These are phyloP conservation scores for Pseudoatta argentina DNA, from an alignment of 1,140 invertebrate species.

Conservation along the genomic window DNA sequence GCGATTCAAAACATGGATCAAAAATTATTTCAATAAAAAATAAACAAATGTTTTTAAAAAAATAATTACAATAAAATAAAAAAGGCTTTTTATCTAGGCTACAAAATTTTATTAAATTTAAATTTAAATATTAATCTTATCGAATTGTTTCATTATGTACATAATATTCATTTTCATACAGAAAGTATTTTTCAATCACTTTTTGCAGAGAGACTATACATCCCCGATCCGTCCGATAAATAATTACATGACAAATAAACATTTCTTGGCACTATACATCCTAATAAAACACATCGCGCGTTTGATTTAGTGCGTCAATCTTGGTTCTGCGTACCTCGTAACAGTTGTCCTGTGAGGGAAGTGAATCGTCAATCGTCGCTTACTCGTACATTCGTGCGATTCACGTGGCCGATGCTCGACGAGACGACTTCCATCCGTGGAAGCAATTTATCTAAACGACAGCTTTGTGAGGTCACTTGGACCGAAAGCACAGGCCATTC, in stretches of 20 bases:
- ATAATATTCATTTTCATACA: too few species aligned
- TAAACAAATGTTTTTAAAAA: too few species aligned
- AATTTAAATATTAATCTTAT: too few species aligned
- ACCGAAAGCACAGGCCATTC: constrained; percentile 76
- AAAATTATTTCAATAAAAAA: too few species aligned
- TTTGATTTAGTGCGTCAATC: background rate
- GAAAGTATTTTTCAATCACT: too few species aligned
- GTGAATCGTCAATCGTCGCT: constrained; percentile 17
- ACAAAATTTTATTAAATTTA: too few species aligned
- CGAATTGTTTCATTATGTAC: too few species aligned
- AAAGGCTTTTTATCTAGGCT: too few species aligned
- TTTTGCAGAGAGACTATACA: too few species aligned
- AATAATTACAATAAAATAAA: too few species aligned
- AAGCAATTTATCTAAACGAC: constrained; percentile 82
- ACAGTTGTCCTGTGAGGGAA: background rate
- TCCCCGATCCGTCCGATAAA: background rate
- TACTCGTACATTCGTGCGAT: background rate
- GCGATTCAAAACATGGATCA: too few species aligned
- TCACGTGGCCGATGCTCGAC: background rate
- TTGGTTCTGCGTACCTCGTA: background rate
- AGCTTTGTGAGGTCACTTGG: constrained; percentile 74
- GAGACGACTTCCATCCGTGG: constrained; percentile 18
- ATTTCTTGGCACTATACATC: background rate
- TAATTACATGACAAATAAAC: background rate
- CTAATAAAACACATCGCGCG: background rate